Base-by-base conservation (phyloP, 1,140 invertebrate species). In the Metopolophium dirhodum region DNA sequence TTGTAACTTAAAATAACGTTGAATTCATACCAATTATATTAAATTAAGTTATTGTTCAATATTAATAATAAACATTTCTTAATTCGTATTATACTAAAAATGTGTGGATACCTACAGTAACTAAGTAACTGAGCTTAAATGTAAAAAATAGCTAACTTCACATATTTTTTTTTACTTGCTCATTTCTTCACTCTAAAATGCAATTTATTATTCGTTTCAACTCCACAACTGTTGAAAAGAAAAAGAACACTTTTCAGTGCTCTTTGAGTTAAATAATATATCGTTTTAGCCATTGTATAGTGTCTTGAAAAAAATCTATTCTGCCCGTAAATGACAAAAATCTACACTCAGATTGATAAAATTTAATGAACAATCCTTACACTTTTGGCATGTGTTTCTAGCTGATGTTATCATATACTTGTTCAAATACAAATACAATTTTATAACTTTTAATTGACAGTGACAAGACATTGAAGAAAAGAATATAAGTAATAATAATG, bases 131-230 rank as follows among this genome's bases (percentile, higher is more conserved):
- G 6, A 82, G 18, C n/a, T 82, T 82, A 82, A 83, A 23, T 41
- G 0, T 83, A 41, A 83, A 83, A 77, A 83, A 41, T 37, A 41
- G 61, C 61, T 77, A n/a, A 9, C 37, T 85, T 6, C 9, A 30
- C 20, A 54, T 54, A 7, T 54, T 30, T 8, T 85, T 85, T 85
- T 20, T 41, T 88, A 88, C n/a, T 87, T 30, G 7, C 30, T 54
- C 87, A 88, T 88, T n/a, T 49, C 45, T 87, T 88, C n/a, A 35
- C 9, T 88, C n/a, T 35, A 88, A 88, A 88, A 54, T 35, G 8
- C 22, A n/a, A 88, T 88, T 88, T 37, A 88, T 88, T 54, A 88
- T 88, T 88, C n/a, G 20, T 54, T 88, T 88, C 20, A 88, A 54
- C n/a, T 54, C n/a, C 6, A 88, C 20, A 54, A 54, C n/a, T 54